A percentile compares a stretch with the other conserved stretches of the same genome.
phyloP scores from a whole-genome alignment of 2,888 invertebrate genomes.

The Epiblema foenella region DNA sequence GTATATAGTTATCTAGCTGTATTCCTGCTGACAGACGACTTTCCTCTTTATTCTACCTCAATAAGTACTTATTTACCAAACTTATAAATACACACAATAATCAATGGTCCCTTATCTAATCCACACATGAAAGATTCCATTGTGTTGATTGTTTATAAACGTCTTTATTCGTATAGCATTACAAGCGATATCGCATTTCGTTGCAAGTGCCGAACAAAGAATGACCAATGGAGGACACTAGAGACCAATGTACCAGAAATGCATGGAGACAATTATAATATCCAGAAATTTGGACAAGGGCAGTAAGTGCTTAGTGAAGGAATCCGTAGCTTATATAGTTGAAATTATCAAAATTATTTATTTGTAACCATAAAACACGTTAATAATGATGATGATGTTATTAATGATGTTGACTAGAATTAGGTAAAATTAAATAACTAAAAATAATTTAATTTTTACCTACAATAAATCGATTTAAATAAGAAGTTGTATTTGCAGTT shows the following conservation, averaged over 20 bases:
- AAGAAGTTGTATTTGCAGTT: too few species aligned
- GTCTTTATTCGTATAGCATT: slow-evolving; percentile 1
- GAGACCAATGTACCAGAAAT: slow-evolving; percentile 2
- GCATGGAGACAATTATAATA: neutral
- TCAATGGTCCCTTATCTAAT: slow-evolving; percentile 17
- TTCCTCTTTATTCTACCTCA: neutral
- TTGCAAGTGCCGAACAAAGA: slow-evolving; percentile 24
- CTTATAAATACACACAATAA: slow-evolving; percentile 4
- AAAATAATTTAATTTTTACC: too few species aligned
- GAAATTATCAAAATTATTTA: too few species aligned
- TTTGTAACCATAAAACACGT: too few species aligned
- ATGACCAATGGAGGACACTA: slow-evolving; percentile 8
- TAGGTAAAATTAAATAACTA: too few species aligned
- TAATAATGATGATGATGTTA: too few species aligned
- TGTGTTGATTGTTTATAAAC: slow-evolving; percentile 27
- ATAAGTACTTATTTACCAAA: neutral
- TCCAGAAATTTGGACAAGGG: neutral
- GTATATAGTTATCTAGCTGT: too few species aligned
- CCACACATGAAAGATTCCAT: slow-evolving; percentile 19
- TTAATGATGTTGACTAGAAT: too few species aligned
- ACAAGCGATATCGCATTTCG: slow-evolving; percentile 14
- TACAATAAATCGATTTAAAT: too few species aligned
- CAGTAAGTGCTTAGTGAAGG: neutral
- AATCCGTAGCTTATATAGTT: too few species aligned
- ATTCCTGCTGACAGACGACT: too few species aligned